Percentiles rank a stretch among this genome's conserved stretches.
These are phyloP conservation scores for Recurvirostra avosetta DNA, from an alignment of 2,113 vertebrate genomes.

Conservation along the genomic window DNA sequence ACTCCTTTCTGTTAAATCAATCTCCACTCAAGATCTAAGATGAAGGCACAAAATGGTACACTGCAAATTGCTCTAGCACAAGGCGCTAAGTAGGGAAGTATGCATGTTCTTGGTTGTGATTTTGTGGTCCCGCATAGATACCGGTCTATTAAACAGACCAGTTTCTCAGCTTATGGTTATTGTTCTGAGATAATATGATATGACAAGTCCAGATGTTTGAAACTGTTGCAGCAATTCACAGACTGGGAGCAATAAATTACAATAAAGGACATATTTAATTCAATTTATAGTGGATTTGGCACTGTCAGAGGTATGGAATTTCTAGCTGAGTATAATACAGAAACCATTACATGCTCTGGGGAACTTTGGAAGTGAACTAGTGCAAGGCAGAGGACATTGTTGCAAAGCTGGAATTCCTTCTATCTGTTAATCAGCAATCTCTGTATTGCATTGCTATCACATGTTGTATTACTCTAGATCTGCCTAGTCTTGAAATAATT, in stretches of 20 bases:
- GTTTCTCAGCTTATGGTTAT: neutral
- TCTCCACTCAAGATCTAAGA: neutral
- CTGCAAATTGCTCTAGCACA: neutral
- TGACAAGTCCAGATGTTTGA: conserved; percentile 42
- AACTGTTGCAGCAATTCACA: conserved; percentile 1
- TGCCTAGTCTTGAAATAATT: conserved; percentile 2
- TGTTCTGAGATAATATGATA: conserved; percentile 25
- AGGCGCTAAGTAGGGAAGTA: neutral
- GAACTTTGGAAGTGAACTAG: neutral
- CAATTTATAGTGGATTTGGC: conserved; percentile 15
- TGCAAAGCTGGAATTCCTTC: neutral
- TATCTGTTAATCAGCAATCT: neutral
- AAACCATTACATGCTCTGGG: neutral
- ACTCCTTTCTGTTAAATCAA: neutral
- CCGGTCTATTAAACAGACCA: neutral
- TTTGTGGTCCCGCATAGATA: neutral
- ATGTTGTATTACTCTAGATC: neutral
- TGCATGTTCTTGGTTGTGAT: neutral
- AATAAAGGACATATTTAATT: conserved; percentile 9
- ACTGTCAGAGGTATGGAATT: conserved; percentile 22
- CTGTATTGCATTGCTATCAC: neutral
- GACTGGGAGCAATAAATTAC: conserved; percentile 20
- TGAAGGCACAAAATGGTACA: neutral
- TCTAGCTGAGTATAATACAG: neutral
- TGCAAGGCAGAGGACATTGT: neutral